These are phyloP conservation scores for Habropoda laboriosa DNA, from an alignment of 1,140 invertebrate species.

Conservation along the genomic window DNA sequence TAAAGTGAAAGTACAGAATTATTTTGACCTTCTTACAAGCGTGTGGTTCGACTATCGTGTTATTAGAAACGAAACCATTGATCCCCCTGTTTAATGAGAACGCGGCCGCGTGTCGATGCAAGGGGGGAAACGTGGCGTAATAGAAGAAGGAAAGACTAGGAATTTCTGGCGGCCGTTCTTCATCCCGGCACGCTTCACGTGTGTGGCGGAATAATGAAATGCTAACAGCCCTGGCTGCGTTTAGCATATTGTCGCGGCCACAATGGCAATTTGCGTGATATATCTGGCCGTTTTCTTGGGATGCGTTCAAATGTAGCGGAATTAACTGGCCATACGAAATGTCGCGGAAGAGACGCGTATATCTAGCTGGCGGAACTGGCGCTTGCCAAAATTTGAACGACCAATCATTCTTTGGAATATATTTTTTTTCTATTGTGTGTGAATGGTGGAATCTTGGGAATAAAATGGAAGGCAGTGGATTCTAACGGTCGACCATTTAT, in stretches of 20 bases:
- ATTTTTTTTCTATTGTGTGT: not conserved
- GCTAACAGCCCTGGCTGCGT: constrained; percentile 70
- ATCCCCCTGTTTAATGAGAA: constrained; percentile 12
- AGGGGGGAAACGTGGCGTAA: constrained; percentile 14
- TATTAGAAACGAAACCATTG: constrained; percentile 20
- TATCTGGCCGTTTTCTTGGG: constrained; percentile 72
- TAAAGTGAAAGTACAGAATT: too few relatives aligned
- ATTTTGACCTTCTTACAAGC: too few relatives aligned
- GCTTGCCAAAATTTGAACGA: constrained; percentile 23
- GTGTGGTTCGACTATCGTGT: too few relatives aligned
- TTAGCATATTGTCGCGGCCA: constrained; percentile 81
- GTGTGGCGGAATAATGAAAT: constrained; percentile 72
- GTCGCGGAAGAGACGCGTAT: constrained; percentile 18
- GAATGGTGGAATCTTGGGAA: not conserved
- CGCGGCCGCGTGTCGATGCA: constrained; percentile 14
- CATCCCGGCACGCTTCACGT: constrained; percentile 24
- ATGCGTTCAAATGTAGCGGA: constrained; percentile 79
- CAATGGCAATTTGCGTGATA: constrained; percentile 81
- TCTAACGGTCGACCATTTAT: too few relatives aligned
- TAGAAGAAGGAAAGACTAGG: not conserved
- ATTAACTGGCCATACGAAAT: constrained; percentile 72
- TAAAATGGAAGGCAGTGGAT: not conserved
- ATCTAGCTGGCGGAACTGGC: not conserved
- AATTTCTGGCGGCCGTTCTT: not conserved
- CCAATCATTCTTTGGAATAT: constrained; percentile 6